A percentile compares a stretch with the other conserved stretches of the same genome.
phyloP scores from a whole-genome alignment of 2,797 vertebrate species.

The Schizothorax lantsangensis region DNA sequence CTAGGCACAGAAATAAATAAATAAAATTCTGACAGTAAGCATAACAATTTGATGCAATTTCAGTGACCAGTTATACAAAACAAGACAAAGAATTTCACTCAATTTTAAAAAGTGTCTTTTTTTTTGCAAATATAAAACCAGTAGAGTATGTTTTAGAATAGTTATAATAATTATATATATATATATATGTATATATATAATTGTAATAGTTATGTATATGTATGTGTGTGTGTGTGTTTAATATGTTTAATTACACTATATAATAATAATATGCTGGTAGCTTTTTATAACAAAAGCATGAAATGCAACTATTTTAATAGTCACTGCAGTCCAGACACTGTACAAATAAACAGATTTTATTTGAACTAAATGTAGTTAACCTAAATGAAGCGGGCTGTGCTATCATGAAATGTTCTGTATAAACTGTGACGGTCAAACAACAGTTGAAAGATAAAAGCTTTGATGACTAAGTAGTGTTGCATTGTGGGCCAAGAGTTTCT shows the following conservation, averaged over 20 bases:
- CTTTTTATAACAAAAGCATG: background rate
- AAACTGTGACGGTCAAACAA: background rate
- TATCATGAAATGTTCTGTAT: background rate
- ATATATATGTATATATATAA: no score
- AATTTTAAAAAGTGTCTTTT: background rate
- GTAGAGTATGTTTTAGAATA: no score
- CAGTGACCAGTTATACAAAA: background rate
- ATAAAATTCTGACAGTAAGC: background rate
- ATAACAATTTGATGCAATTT: background rate
- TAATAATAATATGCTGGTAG: background rate
- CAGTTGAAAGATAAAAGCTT: conserved; percentile 31
- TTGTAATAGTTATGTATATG: no score
- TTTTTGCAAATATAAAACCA: no score
- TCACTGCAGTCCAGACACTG: background rate
- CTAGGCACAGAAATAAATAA: background rate
- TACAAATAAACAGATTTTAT: background rate
- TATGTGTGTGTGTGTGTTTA: no score
- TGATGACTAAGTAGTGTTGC: conserved; percentile 20
- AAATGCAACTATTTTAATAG: background rate
- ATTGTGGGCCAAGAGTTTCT: conserved; percentile 23
- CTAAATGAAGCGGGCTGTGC: background rate
- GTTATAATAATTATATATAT: no score
- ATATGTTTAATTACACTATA: background rate
- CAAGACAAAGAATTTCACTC: background rate
- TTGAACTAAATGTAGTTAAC: background rate